Percentiles rank a stretch among this genome's conserved stretches.
phyloP scores from a whole-genome alignment of 23 tunicate genomes.

The Trididemnum miniatum region DNA sequence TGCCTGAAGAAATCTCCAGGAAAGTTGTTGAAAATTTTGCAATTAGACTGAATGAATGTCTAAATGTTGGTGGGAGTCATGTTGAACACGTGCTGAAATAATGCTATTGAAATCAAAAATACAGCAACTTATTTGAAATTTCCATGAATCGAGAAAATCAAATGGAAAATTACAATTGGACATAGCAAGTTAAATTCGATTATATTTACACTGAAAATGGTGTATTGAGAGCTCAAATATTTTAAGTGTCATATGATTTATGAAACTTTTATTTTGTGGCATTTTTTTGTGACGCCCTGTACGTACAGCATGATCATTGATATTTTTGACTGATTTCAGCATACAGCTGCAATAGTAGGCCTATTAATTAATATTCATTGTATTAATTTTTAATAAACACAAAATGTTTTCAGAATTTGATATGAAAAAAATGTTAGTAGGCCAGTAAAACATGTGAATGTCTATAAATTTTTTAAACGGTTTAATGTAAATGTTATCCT shows the following conservation, averaged over 20 bases:
- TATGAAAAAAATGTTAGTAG: no score
- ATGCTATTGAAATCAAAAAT: neutral
- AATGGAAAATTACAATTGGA: neutral
- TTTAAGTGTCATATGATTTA: neutral
- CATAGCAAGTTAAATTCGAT: neutral
- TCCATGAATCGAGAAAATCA: neutral
- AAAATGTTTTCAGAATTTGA: no score
- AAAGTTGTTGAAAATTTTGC: slow-evolving; percentile 1
- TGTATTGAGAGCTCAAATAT: neutral
- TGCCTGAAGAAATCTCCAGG: neutral
- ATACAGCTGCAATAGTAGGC: no score
- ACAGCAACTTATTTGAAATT: neutral
- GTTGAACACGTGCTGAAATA: neutral
- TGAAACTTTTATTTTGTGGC: neutral
- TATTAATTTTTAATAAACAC: no score
- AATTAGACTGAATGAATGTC: neutral
- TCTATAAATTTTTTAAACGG: no score
- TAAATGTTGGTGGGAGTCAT: neutral
- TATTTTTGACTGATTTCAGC: no score
- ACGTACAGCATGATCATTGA: no score
- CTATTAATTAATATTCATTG: no score
- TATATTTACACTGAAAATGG: neutral
- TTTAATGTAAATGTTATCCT: no score
- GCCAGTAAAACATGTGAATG: no score
- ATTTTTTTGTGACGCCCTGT: no score